phyloP scores from a whole-genome alignment of 2,888 invertebrate genomes.

The Anthophora plumipes region DNA sequence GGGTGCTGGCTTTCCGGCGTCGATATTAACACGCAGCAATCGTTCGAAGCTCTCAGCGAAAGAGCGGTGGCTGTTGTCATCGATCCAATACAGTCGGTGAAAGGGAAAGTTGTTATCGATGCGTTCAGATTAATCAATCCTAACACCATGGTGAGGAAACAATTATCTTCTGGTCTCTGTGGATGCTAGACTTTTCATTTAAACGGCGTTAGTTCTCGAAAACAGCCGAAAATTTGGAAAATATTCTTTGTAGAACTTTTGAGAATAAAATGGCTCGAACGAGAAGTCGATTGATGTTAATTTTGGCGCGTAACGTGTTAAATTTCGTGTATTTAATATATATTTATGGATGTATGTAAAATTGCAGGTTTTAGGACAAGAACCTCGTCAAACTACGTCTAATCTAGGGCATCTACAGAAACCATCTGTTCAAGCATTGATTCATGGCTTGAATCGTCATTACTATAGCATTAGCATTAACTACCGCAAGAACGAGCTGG shows the following conservation, averaged over 20 bases:
- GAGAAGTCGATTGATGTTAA: too few species aligned
- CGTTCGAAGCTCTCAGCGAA: conserved; percentile 99
- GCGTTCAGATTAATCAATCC: conserved; percentile 99
- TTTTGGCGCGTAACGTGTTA: too few species aligned
- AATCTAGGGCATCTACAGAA: conserved; percentile 99
- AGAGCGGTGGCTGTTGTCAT: conserved; percentile 99
- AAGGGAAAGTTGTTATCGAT: conserved; percentile 99
- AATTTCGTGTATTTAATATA: background rate
- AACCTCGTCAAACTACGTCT: conserved; percentile 99
- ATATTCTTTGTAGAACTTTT: too few species aligned
- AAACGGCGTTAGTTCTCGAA: too few species aligned
- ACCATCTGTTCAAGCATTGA: conserved; percentile 99
- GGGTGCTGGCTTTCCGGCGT: conserved; percentile 99
- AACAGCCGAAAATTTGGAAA: too few species aligned
- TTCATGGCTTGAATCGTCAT: conserved; percentile 99
- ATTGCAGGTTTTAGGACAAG: conserved; percentile 91
- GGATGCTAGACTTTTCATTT: too few species aligned
- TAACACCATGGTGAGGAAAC: conserved; percentile 94
- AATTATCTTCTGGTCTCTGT: too few species aligned
- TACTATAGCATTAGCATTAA: conserved; percentile 99
- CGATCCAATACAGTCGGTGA: conserved; percentile 99
- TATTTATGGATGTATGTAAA: conserved; percentile 12
- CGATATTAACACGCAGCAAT: conserved; percentile 99
- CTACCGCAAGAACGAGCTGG: conserved; percentile 99
- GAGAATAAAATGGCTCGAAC: too few species aligned